Evolutionary conservation across 2,888 invertebrate species (phyloP).

Genomic region (Volucella inflata): DNA sequence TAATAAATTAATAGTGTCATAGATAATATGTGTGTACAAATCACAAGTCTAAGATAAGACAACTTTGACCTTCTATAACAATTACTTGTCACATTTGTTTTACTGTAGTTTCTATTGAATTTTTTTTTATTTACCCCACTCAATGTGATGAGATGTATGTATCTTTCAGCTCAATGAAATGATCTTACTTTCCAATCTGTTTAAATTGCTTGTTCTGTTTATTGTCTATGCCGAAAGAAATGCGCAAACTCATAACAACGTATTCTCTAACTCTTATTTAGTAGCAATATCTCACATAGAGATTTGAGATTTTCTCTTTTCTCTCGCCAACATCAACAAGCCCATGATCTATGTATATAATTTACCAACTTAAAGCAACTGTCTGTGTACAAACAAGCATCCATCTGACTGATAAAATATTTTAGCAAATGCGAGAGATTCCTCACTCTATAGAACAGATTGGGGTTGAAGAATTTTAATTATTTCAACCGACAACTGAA

Average conservation of each 20-base stretch:
- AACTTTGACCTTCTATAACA: slow-evolving; percentile 65
- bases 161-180: slow-evolving; percentile 42
- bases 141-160: slow-evolving; percentile 38
- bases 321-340: not conserved
- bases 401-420: slow-evolving; percentile 5
- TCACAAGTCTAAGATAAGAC: slow-evolving; percentile 55
- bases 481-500: slow-evolving; percentile 3
- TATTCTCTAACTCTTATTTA: slow-evolving; percentile 20
- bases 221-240: not conserved
- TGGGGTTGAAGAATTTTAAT: slow-evolving; percentile 7
- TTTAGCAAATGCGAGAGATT: slow-evolving; percentile 24
- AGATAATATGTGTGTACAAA: slow-evolving; percentile 41
- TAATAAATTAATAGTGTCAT: slow-evolving; percentile 64
- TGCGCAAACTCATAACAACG: slow-evolving; percentile 41
- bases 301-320: slow-evolving; percentile 3
- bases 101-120: slow-evolving; percentile 53
- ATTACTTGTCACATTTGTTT: slow-evolving; percentile 71
- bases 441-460: not conserved
- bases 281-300: not conserved
- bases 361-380: slow-evolving; percentile 13
- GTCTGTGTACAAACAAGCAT: not conserved
- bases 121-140: slow-evolving; percentile 24
- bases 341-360: slow-evolving; percentile 28
- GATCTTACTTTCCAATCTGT: slow-evolving; percentile 45
- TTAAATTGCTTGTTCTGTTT: slow-evolving; percentile 10